phyloP scores from a whole-genome alignment of 2,113 vertebrate species.

The Oryzias melastigma region DNA sequence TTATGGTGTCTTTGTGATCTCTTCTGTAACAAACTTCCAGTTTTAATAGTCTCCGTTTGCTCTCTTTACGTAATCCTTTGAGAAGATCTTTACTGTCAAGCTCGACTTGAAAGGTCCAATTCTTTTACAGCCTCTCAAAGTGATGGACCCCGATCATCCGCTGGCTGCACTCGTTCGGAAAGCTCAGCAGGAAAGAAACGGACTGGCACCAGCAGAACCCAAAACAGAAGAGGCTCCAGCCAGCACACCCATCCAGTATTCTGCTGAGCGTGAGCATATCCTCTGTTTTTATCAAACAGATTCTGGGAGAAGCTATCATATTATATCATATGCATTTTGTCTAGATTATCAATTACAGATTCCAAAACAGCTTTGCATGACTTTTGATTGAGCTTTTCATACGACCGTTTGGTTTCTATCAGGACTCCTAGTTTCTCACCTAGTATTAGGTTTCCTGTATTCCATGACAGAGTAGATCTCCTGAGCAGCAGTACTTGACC shows the following conservation, averaged over 20 bases:
- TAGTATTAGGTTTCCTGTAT: neutral
- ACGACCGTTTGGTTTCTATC: neutral
- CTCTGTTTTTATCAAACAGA: neutral
- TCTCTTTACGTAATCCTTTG: neutral
- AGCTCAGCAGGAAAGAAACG: conserved; percentile 86
- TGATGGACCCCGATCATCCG: conserved; percentile 96
- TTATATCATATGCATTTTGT: too few relatives aligned
- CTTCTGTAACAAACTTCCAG: neutral
- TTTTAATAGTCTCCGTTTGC: too few relatives aligned
- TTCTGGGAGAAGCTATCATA: neutral
- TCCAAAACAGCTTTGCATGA: too few relatives aligned
- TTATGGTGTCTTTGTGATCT: neutral
- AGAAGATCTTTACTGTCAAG: neutral
- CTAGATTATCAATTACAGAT: too few relatives aligned
- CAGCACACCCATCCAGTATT: conserved; percentile 80
- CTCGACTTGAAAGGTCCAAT: conserved; percentile 14
- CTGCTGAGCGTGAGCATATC: conserved; percentile 86
- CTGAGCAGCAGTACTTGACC: neutral
- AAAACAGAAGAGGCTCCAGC: conserved; percentile 61
- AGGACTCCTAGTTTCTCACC: conserved; percentile 10
- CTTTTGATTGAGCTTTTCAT: too few relatives aligned
- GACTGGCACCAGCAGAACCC: conserved; percentile 56
- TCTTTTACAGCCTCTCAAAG: conserved; percentile 86
- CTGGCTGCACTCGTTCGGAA: conserved; percentile 90
- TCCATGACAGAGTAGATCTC: neutral